Conservation (phyloP, 2,797 vertebrate genomes). For the Poecilia gillii region DNA sequence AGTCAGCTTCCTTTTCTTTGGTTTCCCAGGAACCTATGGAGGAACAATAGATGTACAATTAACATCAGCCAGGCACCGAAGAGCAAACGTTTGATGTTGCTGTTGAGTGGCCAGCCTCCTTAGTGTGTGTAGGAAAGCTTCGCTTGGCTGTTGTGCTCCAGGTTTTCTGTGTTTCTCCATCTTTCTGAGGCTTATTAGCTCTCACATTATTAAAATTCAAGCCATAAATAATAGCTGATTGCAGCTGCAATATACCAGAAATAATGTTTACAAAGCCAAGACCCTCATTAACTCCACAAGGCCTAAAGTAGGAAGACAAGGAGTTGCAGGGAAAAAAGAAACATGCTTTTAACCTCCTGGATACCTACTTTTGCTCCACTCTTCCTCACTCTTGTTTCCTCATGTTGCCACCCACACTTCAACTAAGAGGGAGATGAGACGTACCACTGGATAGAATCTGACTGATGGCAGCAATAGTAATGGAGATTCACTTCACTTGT, state of each 20-base stretch:
- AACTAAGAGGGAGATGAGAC: constrained; percentile 28
- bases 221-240: constrained; percentile 81
- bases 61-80: constrained; percentile 72
- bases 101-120: constrained; percentile 78
- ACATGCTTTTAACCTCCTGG: constrained; percentile 65
- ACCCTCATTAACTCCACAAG: constrained; percentile 76
- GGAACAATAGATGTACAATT: constrained; percentile 84
- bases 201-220: constrained; percentile 78
- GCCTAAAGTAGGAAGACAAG: constrained; percentile 60
- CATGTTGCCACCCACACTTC: constrained; percentile 34
- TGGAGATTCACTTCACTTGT: constrained; percentile 15
- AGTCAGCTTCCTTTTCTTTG: constrained; percentile 70
- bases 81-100: constrained; percentile 82
- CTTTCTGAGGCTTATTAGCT: constrained; percentile 78
- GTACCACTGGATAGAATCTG: constrained; percentile 13
- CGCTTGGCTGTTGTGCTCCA: constrained; percentile 47
- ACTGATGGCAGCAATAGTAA: constrained; percentile 24
- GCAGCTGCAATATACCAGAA: constrained; percentile 81
- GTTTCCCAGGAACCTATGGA: constrained; percentile 69
- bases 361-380: constrained; percentile 51
- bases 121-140: constrained; percentile 59
- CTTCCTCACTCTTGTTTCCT: constrained; percentile 53
- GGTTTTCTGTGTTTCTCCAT: constrained; percentile 58
- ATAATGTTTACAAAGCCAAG: constrained; percentile 84
- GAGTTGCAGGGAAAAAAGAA: constrained; percentile 34